phyloP scores from a whole-genome alignment of 2,888 invertebrate genomes.

The Linnaemya vulpina region DNA sequence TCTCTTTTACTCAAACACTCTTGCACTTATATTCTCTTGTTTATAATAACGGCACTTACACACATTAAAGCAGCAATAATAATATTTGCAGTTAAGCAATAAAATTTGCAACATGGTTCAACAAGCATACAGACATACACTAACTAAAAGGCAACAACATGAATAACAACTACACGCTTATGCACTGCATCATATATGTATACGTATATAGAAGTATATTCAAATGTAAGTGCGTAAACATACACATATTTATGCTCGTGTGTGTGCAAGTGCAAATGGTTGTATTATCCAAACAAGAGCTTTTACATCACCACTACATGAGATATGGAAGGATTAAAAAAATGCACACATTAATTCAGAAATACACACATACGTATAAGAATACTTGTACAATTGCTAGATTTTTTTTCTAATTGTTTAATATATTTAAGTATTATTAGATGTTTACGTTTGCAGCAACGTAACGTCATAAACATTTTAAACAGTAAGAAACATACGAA shows the following conservation, averaged over 20 bases:
- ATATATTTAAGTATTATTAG: conserved; percentile 18
- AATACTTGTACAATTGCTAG: background rate
- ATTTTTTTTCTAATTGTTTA: conserved; percentile 37
- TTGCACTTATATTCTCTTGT: background rate
- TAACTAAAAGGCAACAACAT: background rate
- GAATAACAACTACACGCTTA: background rate
- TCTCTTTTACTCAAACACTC: background rate
- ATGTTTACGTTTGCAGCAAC: background rate
- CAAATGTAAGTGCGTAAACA: background rate
- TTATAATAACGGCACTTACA: conserved; percentile 38
- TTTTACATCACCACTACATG: conserved; percentile 64
- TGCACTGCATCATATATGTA: background rate
- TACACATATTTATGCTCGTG: background rate
- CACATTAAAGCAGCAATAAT: conserved; percentile 34
- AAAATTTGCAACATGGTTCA: conserved; percentile 65
- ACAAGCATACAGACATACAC: conserved; percentile 22
- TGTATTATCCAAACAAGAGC: conserved; percentile 48
- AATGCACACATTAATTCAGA: background rate
- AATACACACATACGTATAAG: background rate
- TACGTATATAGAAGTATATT: background rate
- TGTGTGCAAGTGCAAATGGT: background rate
- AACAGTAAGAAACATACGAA: background rate
- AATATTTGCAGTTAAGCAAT: conserved; percentile 52
- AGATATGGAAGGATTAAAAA: conserved; percentile 51
- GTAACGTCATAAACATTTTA: background rate